Conservation (phyloP, 2,113 vertebrate genomes). For the Corythoichthys intestinalis region DNA sequence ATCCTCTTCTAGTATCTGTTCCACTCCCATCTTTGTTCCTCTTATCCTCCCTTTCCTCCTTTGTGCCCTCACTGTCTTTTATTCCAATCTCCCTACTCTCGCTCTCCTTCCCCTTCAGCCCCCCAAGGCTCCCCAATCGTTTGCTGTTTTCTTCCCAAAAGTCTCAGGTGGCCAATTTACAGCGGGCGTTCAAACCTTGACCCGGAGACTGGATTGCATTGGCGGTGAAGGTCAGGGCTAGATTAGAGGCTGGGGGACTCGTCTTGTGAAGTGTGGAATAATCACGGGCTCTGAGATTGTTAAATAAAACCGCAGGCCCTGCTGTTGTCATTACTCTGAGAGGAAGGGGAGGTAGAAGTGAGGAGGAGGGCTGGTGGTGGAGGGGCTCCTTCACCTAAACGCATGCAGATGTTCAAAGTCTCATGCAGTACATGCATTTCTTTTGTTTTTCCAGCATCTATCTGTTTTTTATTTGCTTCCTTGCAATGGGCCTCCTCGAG, state of each 20-base stretch:
- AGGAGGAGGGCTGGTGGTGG: constrained; percentile 24
- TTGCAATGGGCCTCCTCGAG: constrained; percentile 52
- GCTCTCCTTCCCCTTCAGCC: constrained; percentile 11
- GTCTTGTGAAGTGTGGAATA: constrained; percentile 66
- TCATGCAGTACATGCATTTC: constrained; percentile 65
- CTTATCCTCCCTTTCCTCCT: constrained; percentile 31
- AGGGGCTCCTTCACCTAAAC: constrained; percentile 59
- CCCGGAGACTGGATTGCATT: constrained; percentile 37
- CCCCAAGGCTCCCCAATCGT: constrained; percentile 12
- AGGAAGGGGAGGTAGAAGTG: constrained; percentile 19
- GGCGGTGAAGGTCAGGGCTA: constrained; percentile 59
- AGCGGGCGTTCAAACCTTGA: constrained; percentile 44
- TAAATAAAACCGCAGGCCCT: constrained; percentile 64
- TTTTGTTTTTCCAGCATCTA: constrained; percentile 62
- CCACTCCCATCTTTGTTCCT: constrained; percentile 31
- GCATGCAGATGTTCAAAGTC: constrained; percentile 69
- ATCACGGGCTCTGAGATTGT: constrained; percentile 61
- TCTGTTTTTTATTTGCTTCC: constrained; percentile 67
- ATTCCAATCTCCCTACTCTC: neutral
- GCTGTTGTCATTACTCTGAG: constrained; percentile 60
- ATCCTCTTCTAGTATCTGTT: constrained; percentile 45
- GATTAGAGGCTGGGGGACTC: constrained; percentile 66
- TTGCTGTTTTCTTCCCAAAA: constrained; percentile 28
- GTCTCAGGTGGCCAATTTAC: constrained; percentile 58
- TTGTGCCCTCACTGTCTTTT: constrained; percentile 25